These are phyloP conservation scores for Drosophila lowei DNA, from an alignment of 1,140 invertebrate species.

Conservation along the genomic window DNA sequence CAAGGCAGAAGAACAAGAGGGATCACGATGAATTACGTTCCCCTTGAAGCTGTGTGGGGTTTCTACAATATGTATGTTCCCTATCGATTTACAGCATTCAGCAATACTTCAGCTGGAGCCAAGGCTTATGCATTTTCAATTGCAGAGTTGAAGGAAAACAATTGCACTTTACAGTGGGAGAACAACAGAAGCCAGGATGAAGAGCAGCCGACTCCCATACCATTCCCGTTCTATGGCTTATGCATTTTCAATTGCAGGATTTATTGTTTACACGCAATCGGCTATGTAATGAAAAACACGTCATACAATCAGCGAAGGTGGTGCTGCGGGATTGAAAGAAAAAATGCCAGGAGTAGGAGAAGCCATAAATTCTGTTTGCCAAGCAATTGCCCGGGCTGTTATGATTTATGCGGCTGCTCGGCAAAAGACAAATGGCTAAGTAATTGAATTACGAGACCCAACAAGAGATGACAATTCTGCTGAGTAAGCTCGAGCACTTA, in stretches of 20 bases:
- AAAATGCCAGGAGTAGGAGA: conserved; percentile 21
- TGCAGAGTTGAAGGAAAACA: neutral
- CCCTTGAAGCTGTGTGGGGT: neutral
- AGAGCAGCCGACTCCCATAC: neutral
- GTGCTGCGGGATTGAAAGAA: neutral
- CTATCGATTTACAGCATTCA: neutral
- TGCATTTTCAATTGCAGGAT: conserved; percentile 58
- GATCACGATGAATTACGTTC: too few species aligned
- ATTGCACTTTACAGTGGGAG: too few species aligned
- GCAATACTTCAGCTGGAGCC: too few species aligned
- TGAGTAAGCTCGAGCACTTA: conserved; percentile 71
- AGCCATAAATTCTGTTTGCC: conserved; percentile 63
- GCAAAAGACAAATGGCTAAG: conserved; percentile 73
- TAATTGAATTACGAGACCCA: conserved; percentile 74
- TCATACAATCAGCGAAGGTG: conserved; percentile 49
- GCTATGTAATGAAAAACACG: conserved; percentile 66
- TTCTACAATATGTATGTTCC: too few species aligned
- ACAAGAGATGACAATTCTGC: conserved; percentile 65
- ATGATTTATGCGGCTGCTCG: conserved; percentile 69
- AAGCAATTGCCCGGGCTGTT: conserved; percentile 33
- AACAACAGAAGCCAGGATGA: neutral
- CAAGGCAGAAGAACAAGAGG: neutral
- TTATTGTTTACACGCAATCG: conserved; percentile 78
- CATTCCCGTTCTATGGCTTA: conserved; percentile 33
- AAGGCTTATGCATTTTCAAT: neutral